phyloP scores from a whole-genome alignment of 2,888 invertebrate genomes.

The Hipparchia sbordonii region DNA sequence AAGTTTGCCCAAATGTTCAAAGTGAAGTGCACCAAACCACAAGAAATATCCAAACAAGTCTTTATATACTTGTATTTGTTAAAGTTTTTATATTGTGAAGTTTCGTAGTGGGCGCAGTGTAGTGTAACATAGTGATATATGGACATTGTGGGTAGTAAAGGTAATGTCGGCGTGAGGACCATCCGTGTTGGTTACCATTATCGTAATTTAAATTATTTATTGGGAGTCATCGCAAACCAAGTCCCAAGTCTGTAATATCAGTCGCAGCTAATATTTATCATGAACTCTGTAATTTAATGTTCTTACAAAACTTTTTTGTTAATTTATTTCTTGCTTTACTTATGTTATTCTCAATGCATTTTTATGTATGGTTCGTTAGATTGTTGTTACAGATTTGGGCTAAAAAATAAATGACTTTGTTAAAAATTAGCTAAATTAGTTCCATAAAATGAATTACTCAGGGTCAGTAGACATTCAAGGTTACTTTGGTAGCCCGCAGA shows the following conservation, averaged over 20 bases:
- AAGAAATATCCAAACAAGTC: slow-evolving; percentile 11
- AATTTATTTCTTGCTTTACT: slow-evolving; percentile 3
- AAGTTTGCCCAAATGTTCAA: neutral
- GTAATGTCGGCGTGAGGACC: slow-evolving; percentile 22
- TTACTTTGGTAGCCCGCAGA: slow-evolving; percentile 8
- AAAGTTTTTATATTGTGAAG: slow-evolving; percentile 30
- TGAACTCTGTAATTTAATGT: neutral
- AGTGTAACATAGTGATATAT: slow-evolving; percentile 28
- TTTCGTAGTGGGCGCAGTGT: slow-evolving; percentile 43
- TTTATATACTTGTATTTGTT: slow-evolving; percentile 17
- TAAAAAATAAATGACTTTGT: slow-evolving; percentile 2
- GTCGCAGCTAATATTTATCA: neutral
- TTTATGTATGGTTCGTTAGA: neutral
- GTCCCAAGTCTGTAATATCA: slow-evolving; percentile 28
- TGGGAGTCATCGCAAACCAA: slow-evolving; percentile 33
- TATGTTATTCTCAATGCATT: neutral
- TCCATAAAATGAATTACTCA: slow-evolving; percentile 2
- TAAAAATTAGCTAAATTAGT: slow-evolving; percentile 12
- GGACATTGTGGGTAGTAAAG: slow-evolving; percentile 20
- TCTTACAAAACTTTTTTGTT: neutral
- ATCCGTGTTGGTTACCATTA: slow-evolving; percentile 38
- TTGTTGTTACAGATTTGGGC: slow-evolving; percentile 10
- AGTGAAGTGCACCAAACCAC: slow-evolving; percentile 9
- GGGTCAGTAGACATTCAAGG: neutral
- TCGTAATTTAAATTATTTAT: slow-evolving; percentile 39